These are phyloP conservation scores for Microtus pennsylvanicus DNA, from an alignment of 2,113 vertebrate species.

Conservation along the genomic window DNA sequence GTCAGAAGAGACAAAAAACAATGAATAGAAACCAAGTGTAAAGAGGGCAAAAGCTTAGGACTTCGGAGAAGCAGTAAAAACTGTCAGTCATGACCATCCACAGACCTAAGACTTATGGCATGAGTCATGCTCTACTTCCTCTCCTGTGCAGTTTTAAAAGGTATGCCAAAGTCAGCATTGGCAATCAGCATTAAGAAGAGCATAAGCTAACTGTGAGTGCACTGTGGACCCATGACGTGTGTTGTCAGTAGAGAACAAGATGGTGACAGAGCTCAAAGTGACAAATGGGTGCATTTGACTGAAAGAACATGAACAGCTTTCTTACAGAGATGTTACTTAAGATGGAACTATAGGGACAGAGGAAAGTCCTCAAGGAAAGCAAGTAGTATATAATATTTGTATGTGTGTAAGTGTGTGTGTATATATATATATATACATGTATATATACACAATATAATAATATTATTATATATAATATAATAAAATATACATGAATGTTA, in stretches of 20 bases:
- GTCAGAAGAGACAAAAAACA: not conserved
- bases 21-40: not conserved
- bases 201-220: not conserved
- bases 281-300: not conserved
- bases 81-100: not conserved
- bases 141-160: not conserved
- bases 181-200: not conserved
- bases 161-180: not conserved
- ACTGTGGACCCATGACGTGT: not conserved
- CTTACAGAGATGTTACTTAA: too few relatives aligned
- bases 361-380: too few relatives aligned
- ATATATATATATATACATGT: too few relatives aligned
- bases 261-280: not conserved
- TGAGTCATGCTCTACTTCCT: not conserved
- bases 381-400: too few relatives aligned
- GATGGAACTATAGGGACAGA: too few relatives aligned
- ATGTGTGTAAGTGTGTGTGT: too few relatives aligned
- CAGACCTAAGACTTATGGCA: not conserved
- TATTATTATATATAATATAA: too few relatives aligned
- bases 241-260: not conserved
- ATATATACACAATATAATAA: too few relatives aligned
- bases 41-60: constrained; percentile 4
- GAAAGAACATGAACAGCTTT: not conserved
- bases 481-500: too few relatives aligned
- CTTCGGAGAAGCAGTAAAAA: not conserved